Percentiles rank a stretch among this genome's conserved stretches.
These are phyloP conservation scores for Rhopalosiphum nymphaeae DNA, from an alignment of 2,888 invertebrate genomes.

Conservation along the genomic window DNA sequence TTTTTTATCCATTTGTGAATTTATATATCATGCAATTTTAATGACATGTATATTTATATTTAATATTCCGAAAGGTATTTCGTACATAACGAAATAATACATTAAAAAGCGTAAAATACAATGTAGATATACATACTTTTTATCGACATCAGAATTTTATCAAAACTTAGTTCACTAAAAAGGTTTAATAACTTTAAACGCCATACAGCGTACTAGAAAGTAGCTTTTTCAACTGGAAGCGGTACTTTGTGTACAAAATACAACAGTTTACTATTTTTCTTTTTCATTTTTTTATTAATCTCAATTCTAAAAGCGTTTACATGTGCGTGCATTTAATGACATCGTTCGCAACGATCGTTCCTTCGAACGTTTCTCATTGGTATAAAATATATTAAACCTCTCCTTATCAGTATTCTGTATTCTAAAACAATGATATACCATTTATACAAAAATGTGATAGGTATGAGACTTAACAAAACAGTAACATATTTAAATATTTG, in stretches of 20 bases:
- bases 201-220: not conserved
- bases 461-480: not conserved
- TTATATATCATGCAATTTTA: not conserved
- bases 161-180: not conserved
- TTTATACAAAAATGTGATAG: not conserved
- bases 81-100: not conserved
- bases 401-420: not conserved
- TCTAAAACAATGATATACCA: not conserved
- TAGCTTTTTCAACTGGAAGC: not conserved
- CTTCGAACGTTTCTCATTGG: not conserved
- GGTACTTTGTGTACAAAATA: not conserved
- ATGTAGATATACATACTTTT: not conserved
- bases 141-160: too few species aligned
- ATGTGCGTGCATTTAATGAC: not conserved
- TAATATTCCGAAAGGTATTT: not conserved
- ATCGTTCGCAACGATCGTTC: not conserved
- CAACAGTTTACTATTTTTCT: not conserved
- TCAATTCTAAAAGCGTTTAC: not conserved
- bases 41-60: not conserved
- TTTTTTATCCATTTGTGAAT: not conserved
- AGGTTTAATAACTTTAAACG: not conserved
- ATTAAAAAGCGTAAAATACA: not conserved
- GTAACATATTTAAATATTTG: too few species aligned
- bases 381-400: not conserved
- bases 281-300: not conserved